Percentiles rank a stretch among this genome's conserved stretches.
These are phyloP conservation scores for Phainopepla nitens DNA, from an alignment of 2,113 vertebrate genomes.

Conservation along the genomic window DNA sequence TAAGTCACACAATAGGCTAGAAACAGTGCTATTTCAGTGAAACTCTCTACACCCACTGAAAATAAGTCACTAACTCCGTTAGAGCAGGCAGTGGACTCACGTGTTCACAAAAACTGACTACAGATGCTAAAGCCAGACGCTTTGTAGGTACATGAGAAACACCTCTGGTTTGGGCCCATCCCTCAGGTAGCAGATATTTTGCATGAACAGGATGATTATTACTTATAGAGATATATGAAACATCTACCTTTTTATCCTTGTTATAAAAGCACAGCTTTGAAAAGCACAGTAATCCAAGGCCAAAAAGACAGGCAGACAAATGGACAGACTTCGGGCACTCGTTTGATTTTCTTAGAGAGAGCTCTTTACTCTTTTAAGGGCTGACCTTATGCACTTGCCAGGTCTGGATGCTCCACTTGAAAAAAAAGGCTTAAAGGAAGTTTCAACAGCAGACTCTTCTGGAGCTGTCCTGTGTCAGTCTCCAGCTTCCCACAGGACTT, in stretches of 20 bases:
- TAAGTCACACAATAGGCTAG: neutral
- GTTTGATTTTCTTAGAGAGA: neutral
- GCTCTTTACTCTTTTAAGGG: neutral
- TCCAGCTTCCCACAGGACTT: neutral
- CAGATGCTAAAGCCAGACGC: neutral
- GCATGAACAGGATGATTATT: neutral
- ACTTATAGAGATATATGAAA: neutral
- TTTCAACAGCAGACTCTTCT: neutral
- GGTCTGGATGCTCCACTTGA: neutral
- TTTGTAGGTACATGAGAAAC: neutral
- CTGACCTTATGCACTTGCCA: neutral
- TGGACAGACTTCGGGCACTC: neutral
- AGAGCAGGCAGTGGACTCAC: neutral
- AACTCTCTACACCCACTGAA: neutral
- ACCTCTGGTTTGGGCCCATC: neutral
- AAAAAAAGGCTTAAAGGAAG: neutral
- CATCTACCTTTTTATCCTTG: neutral
- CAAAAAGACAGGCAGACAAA: neutral
- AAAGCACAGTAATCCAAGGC: neutral
- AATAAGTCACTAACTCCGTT: neutral
- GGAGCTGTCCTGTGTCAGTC: neutral
- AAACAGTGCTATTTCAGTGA: neutral
- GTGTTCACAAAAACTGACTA: neutral
- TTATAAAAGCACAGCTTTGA: neutral
- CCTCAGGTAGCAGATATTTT: neutral